phyloP scores from a whole-genome alignment of 1,140 invertebrate species.

The Uloborus diversus region DNA sequence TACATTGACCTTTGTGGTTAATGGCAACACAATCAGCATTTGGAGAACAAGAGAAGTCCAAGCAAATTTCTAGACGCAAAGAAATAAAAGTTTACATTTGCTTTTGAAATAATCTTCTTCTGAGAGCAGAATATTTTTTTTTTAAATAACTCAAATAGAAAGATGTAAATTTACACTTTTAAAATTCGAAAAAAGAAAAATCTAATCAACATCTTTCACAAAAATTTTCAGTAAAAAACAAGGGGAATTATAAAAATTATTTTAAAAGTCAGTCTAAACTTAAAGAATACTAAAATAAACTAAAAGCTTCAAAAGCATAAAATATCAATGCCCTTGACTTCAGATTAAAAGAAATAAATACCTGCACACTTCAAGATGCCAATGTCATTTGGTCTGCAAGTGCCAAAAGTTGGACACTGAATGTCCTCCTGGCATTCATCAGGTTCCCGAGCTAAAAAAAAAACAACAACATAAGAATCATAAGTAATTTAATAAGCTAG shows the following conservation, averaged over 20 bases:
- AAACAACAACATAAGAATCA: not conserved
- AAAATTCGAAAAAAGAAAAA: too few species aligned
- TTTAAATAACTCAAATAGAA: too few species aligned
- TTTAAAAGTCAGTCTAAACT: not conserved
- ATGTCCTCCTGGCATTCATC: conserved; percentile 57
- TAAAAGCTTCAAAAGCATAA: too few species aligned
- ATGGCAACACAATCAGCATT: conserved; percentile 82
- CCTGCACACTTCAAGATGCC: conserved; percentile 81
- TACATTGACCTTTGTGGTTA: conserved; percentile 75
- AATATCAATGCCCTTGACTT: too few species aligned
- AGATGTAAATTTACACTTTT: not conserved
- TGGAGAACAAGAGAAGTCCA: conserved; percentile 80
- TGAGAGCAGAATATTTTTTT: too few species aligned
- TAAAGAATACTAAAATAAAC: not conserved
- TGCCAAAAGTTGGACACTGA: conserved; percentile 54
- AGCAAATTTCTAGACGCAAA: conserved; percentile 72
- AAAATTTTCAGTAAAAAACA: too few species aligned
- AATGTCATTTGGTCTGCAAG: conserved; percentile 80
- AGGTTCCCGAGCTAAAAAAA: conserved; percentile 30
- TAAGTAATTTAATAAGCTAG: too few species aligned
- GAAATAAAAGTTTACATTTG: not conserved
- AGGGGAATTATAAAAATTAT: not conserved
- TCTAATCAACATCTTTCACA: not conserved
- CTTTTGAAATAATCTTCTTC: not conserved
- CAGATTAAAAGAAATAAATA: too few species aligned